Evolutionary conservation across 2,888 invertebrate genomes (phyloP).

Genomic region (Actias luna): DNA sequence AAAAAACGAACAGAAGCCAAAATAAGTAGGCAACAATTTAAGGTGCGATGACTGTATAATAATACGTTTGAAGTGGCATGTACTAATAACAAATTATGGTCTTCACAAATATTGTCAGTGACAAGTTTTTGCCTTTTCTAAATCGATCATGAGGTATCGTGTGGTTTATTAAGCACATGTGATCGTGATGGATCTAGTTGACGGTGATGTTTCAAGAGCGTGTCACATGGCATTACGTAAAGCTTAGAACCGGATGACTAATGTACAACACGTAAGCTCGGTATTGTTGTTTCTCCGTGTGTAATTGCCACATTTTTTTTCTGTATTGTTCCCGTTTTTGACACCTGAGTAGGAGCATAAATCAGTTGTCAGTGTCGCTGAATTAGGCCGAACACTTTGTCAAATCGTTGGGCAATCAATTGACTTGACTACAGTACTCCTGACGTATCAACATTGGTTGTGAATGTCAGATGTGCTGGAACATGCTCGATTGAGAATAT

Average conservation of each 20-base stretch:
- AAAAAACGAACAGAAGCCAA: constrained; percentile 45
- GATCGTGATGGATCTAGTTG: constrained; percentile 47
- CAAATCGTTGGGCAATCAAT: constrained; percentile 62
- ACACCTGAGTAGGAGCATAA: constrained; percentile 72
- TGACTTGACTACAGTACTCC: constrained; percentile 52
- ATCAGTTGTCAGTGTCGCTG: constrained; percentile 73
- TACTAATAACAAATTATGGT: constrained; percentile 50
- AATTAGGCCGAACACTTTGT: constrained; percentile 50
- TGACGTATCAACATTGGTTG: constrained; percentile 63
- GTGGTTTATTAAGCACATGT: constrained; percentile 37
- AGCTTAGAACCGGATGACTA: constrained; percentile 61
- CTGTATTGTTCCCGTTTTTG: constrained; percentile 59
- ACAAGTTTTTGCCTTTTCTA: constrained; percentile 38
- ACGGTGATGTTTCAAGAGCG: constrained; percentile 43
- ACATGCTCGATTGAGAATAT: constrained; percentile 48
- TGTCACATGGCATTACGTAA: constrained; percentile 55
- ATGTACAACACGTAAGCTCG: constrained; percentile 57
- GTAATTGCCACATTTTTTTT: constrained; percentile 66
- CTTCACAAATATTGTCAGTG: constrained; percentile 47
- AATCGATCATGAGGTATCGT: constrained; percentile 43
- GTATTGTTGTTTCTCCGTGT: constrained; percentile 58
- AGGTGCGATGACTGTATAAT: constrained; percentile 45
- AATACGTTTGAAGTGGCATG: constrained; percentile 38
- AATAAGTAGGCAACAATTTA: constrained; percentile 40
- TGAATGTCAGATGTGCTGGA: constrained; percentile 51